phyloP scores from a whole-genome alignment of 2,113 vertebrate genomes.

The Gobio gobio region DNA sequence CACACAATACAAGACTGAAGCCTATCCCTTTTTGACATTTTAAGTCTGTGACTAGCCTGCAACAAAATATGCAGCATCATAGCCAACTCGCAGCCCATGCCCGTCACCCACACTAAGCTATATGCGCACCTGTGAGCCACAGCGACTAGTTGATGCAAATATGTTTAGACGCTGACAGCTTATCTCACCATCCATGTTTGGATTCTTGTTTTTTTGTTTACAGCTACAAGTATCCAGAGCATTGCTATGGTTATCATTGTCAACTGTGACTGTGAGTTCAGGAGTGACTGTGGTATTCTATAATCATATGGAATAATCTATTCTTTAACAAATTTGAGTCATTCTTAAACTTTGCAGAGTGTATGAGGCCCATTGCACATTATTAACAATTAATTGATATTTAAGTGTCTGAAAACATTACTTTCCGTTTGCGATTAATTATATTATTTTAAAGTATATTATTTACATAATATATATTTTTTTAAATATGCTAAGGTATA shows the following conservation, averaged over 20 bases:
- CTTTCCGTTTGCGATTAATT: too few species aligned
- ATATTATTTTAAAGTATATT: neutral
- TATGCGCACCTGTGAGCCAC: neutral
- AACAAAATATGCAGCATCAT: neutral
- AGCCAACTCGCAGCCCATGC: neutral
- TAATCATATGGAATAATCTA: too few species aligned
- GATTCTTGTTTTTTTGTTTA: neutral
- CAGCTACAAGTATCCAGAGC: neutral
- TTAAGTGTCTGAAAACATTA: too few species aligned
- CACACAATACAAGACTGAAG: neutral
- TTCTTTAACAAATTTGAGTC: neutral
- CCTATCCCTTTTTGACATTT: neutral
- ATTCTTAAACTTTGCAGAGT: too few species aligned
- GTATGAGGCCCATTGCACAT: too few species aligned
- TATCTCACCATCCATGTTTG: neutral
- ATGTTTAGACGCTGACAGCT: neutral
- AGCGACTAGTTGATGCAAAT: neutral
- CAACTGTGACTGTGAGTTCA: neutral
- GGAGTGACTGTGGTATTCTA: neutral
- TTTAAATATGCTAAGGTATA: neutral
- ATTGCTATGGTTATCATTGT: neutral
- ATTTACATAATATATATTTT: too few species aligned
- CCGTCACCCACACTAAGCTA: neutral
- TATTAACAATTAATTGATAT: too few species aligned
- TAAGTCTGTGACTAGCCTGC: neutral